Conservation (phyloP, 2,797 vertebrate species). For the Lophotriccus pileatus region DNA sequence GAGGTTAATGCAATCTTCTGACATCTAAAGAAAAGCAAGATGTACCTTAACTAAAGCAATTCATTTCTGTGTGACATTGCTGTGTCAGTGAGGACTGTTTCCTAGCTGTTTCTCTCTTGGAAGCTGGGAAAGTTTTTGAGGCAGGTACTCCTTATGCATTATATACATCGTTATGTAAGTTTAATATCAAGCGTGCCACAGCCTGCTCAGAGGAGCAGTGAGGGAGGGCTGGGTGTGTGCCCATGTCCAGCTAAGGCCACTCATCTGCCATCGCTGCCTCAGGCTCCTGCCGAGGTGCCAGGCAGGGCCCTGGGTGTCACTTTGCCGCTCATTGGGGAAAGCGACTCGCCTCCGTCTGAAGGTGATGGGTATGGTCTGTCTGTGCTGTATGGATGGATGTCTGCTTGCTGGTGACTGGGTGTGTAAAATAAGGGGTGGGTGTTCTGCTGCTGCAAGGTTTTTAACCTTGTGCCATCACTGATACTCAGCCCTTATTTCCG, state of each 20-base stretch:
- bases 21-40: neutral
- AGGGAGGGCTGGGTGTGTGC: neutral
- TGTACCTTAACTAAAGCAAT: neutral
- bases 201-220: neutral
- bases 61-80: neutral
- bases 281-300: neutral
- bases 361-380: neutral
- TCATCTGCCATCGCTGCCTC: neutral
- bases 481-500: neutral
- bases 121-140: neutral
- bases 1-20: neutral
- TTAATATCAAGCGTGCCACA: accelerated
- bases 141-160: neutral
- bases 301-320: neutral
- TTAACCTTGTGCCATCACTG: neutral
- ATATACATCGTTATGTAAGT: neutral
- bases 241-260: accelerated
- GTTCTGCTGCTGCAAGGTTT: neutral
- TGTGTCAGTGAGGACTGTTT: neutral
- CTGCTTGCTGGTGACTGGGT: neutral
- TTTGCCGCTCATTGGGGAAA: accelerated
- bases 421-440: neutral
- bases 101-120: neutral
- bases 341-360: accelerated
- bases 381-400: accelerated